Conservation (phyloP, 1,140 invertebrate genomes). For the Halesus radiatus region DNA sequence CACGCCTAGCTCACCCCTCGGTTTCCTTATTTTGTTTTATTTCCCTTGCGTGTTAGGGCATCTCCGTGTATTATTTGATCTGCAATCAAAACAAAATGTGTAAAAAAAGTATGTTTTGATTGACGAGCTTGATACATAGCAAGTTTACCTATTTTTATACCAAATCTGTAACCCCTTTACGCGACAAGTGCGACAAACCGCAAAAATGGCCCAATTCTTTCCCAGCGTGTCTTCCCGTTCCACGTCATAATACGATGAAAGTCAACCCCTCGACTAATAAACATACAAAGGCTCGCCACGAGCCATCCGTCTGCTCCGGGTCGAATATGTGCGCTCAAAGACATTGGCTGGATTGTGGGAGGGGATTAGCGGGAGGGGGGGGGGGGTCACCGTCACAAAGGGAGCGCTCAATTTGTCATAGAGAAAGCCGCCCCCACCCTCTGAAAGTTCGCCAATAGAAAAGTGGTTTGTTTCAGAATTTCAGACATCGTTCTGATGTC, state of each 20-base stretch:
- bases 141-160: no score
- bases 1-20: no score
- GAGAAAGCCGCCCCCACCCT: slow-evolving; percentile 36
- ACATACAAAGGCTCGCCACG: neutral
- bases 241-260: slow-evolving; percentile 7
- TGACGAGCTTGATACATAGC: no score
- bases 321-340: slow-evolving; percentile 11
- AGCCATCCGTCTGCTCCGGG: neutral
- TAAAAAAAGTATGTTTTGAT: no score
- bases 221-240: no score
- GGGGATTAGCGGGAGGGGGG: neutral
- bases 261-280: slow-evolving; percentile 13
- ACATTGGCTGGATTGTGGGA: slow-evolving; percentile 21
- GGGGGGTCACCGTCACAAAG: slow-evolving; percentile 37
- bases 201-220: no score
- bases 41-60: no score
- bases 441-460: slow-evolving; percentile 52
- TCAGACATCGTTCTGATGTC: neutral
- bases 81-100: no score
- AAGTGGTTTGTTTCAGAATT: slow-evolving; percentile 48
- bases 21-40: no score
- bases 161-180: no score
- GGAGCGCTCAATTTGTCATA: slow-evolving; percentile 52
- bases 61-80: no score
- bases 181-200: no score